Conservation (phyloP, 2,113 vertebrate species). For the Lagenorhynchus albirostris region DNA sequence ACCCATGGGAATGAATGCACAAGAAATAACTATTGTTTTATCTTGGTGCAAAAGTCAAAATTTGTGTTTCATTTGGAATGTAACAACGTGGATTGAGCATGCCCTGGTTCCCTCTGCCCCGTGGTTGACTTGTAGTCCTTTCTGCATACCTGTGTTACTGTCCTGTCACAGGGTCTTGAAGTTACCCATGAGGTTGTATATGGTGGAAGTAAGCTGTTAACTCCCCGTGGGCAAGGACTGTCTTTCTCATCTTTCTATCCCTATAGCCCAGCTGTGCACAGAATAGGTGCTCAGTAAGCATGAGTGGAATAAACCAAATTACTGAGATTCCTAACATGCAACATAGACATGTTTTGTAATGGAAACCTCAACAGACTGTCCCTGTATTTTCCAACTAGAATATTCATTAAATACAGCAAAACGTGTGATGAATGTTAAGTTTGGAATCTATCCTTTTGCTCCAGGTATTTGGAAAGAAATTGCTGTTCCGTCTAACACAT, state of each 20-base stretch:
- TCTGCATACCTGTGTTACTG: background rate
- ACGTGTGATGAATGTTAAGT: background rate
- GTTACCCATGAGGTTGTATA: background rate
- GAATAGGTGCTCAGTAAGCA: background rate
- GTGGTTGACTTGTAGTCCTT: background rate
- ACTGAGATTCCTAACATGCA: background rate
- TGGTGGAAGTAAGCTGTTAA: background rate
- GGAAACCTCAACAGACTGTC: background rate
- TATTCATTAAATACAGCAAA: background rate
- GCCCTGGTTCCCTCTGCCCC: background rate
- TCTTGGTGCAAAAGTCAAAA: background rate
- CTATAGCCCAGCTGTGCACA: background rate
- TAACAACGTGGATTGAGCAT: background rate
- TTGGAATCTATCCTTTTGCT: slow-evolving; percentile 20
- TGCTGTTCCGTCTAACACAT: background rate
- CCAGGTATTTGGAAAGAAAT: slow-evolving; percentile 27
- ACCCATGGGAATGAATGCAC: background rate
- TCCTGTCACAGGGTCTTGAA: background rate
- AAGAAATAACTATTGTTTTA: background rate
- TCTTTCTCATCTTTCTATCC: background rate
- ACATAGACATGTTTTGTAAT: background rate
- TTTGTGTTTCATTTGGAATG: background rate
- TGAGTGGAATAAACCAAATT: background rate
- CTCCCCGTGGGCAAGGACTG: background rate
- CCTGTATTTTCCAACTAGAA: background rate